These are phyloP conservation scores for Zoanthus sansibaricus DNA, from an alignment of 92 coral and sea anemone genomes.

Conservation along the genomic window DNA sequence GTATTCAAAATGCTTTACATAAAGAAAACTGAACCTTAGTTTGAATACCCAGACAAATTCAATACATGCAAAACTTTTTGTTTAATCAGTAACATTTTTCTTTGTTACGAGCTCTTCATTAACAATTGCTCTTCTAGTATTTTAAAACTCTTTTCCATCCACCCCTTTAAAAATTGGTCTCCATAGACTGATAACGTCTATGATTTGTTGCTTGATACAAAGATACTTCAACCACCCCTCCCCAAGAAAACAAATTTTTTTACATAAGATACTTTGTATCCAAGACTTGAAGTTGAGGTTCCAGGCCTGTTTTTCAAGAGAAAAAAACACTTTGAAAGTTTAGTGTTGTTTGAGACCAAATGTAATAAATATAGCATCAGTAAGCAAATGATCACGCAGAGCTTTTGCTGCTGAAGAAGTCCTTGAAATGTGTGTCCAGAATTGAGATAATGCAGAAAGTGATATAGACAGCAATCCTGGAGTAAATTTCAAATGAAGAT, in stretches of 20 bases:
- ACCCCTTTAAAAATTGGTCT: too few relatives aligned
- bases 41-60: too few relatives aligned
- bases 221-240: background rate
- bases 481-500: background rate
- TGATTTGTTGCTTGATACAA: too few relatives aligned
- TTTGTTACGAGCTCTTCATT: too few relatives aligned
- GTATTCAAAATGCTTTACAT: too few relatives aligned
- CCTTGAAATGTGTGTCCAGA: background rate
- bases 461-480: slow-evolving; percentile 6
- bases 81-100: too few relatives aligned
- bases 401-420: slow-evolving; percentile 13
- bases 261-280: background rate
- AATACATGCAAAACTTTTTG: too few relatives aligned
- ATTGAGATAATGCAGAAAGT: background rate
- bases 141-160: too few relatives aligned
- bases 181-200: too few relatives aligned
- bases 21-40: too few relatives aligned
- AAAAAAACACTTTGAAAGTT: background rate
- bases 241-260: background rate
- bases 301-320: slow-evolving; percentile 15
- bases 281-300: slow-evolving; percentile 3
- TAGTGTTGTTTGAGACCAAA: too few relatives aligned
- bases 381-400: slow-evolving; percentile 19
- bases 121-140: too few relatives aligned
- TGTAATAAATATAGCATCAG: slow-evolving; percentile 4